phyloP scores from a whole-genome alignment of 2,888 invertebrate species.

The Caenorhabditis plicata region DNA sequence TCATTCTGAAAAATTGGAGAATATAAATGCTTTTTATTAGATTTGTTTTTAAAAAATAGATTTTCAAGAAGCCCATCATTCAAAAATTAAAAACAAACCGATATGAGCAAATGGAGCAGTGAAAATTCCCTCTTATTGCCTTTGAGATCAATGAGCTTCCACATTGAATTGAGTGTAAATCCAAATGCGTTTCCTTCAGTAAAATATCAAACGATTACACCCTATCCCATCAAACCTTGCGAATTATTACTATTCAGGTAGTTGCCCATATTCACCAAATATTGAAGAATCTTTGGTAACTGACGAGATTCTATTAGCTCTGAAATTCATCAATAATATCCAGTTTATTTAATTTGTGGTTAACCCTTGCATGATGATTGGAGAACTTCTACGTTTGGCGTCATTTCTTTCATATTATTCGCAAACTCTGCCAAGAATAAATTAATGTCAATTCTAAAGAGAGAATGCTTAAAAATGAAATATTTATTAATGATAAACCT shows the following conservation, averaged over 20 bases:
- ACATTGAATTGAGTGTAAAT: conserved; percentile 47
- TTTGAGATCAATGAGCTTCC: conserved; percentile 47
- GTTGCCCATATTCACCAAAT: conserved; percentile 48
- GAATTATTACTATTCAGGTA: conserved; percentile 43
- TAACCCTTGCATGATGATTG: conserved; percentile 10
- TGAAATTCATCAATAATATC: not conserved
- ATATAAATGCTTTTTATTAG: not conserved
- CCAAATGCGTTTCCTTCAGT: conserved; percentile 51
- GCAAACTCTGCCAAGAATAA: conserved; percentile 25
- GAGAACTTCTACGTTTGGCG: conserved; percentile 17
- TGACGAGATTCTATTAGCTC: conserved; percentile 29
- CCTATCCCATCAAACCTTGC: too few species aligned
- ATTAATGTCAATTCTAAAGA: conserved; percentile 23
- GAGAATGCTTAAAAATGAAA: not conserved
- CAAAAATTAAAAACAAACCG: conserved; percentile 10
- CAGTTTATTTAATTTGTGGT: not conserved
- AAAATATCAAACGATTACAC: too few species aligned
- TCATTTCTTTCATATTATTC: conserved; percentile 19
- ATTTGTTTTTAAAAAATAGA: conserved; percentile 2
- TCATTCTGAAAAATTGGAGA: conserved; percentile 26
- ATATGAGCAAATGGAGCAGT: conserved; percentile 31
- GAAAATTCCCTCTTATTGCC: conserved; percentile 35
- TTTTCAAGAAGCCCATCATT: too few species aligned
- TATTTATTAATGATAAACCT: conserved; percentile 14
- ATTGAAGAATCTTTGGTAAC: conserved; percentile 35